Percentiles rank a stretch among this genome's conserved stretches.
These are phyloP conservation scores for Coleophora deauratella DNA, from an alignment of 2,888 invertebrate species.

Conservation along the genomic window DNA sequence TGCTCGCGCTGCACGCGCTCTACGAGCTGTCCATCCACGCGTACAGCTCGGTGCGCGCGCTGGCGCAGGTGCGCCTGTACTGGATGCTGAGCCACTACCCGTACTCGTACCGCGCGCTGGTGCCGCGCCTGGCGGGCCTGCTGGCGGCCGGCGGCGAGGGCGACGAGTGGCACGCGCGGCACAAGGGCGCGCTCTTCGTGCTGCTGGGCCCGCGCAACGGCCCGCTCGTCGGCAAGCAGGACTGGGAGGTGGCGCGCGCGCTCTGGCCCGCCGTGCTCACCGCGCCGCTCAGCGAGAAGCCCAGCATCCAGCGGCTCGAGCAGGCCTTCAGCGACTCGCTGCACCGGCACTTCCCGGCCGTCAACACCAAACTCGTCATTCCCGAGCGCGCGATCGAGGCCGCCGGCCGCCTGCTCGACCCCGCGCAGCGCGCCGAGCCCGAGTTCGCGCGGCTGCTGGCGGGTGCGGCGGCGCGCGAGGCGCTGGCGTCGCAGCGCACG, in stretches of 20 bases:
- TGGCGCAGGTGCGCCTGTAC: conserved; percentile 79
- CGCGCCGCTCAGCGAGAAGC: conserved; percentile 89
- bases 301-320: conserved; percentile 81
- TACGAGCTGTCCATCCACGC: conserved; percentile 49
- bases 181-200: conserved; percentile 83
- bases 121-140: conserved; percentile 76
- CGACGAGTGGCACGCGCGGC: conserved; percentile 63
- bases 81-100: conserved; percentile 78
- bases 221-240: conserved; percentile 79
- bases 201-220: conserved; percentile 79
- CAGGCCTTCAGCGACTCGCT: conserved; percentile 70
- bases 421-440: conserved; percentile 38
- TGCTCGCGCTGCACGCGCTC: conserved; percentile 42
- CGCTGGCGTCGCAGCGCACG: not conserved
- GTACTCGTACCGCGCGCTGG: conserved; percentile 79
- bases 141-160: conserved; percentile 62
- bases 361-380: conserved; percentile 74
- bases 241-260: conserved; percentile 81
- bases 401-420: conserved; percentile 60
- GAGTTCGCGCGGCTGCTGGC: conserved; percentile 18
- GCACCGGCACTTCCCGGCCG: conserved; percentile 76
- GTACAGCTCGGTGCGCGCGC: conserved; percentile 68
- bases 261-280: conserved; percentile 87
- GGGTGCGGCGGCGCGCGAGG: conserved; percentile 2
- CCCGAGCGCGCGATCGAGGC: conserved; percentile 63